Base-by-base conservation (phyloP, 2,888 invertebrate species). In the Spialia ferax region DNA sequence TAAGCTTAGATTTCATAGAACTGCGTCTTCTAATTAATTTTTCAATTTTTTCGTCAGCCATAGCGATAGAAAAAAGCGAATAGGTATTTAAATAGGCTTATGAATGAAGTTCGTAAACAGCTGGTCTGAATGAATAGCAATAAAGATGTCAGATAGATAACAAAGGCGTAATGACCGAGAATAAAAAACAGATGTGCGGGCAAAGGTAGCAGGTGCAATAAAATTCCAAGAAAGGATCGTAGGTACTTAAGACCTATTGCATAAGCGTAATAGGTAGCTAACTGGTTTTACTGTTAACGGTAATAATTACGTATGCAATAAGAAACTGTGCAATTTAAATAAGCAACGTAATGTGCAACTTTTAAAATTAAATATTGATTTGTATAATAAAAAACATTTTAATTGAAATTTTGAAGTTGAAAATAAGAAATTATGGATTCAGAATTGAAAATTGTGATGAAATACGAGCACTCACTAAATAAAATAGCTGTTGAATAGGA, bases 401-500 rank as follows among this genome's bases (percentile, higher is more conserved):
- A 7, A 29, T 29, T 29, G 2, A 29, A 29, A 7, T 29, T 29
- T 7, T 5, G 0, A 7, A 2, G 29, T 29, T 7, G 5, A 29
- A 7, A n/a, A n/a, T n/a, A 29, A 2, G 29, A 29, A 29, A 8
- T 29, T 2, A 29, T 29, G 29, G 29, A 29, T 29, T 7, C 8
- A 29, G 29, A 8, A 29, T 29, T n/a, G 29, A 29, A 8, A 29
- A 29, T 8, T 29, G 4, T 29, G 29, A 29, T 29, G 29, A 29
- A 29, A 29, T 29, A 29, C 5, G 4, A 2, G 29, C 29, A 29
- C 29, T 29, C 29, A 29, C 29, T 29, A 29, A 38, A 38, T 38
- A 38, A 38, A 38, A 38, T 38, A 38, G 38, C 38, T 38, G 38
- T 38, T n/a, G n/a, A n/a, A n/a, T n/a, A n/a, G n/a, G 38, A 38